Conservation (phyloP, 2,113 vertebrate genomes). For the Psittacus erithacus region DNA sequence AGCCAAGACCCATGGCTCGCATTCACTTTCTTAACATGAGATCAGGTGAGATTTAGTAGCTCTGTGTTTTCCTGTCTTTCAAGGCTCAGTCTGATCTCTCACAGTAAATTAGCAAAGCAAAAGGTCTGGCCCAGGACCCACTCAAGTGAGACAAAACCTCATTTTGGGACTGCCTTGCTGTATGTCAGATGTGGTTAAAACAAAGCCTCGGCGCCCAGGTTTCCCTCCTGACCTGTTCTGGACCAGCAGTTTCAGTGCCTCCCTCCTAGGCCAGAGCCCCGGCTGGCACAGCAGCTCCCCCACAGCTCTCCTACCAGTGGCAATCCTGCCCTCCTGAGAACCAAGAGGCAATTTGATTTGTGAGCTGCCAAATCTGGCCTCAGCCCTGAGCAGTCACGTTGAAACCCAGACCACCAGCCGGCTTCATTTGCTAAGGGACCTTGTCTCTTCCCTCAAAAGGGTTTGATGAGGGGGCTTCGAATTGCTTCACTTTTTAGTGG, state of each 20-base stretch:
- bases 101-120: neutral
- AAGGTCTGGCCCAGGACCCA: neutral
- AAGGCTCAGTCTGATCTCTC: neutral
- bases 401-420: slow-evolving; percentile 37
- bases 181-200: neutral
- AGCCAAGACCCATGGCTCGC: neutral
- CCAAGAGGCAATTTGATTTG: slow-evolving; percentile 16
- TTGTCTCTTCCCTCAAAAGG: neutral
- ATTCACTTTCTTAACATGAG: neutral
- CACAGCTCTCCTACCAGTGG: neutral
- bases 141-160: neutral
- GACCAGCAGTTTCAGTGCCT: neutral
- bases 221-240: neutral
- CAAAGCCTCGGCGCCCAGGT: neutral
- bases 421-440: neutral
- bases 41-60: neutral
- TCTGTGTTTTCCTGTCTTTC: neutral
- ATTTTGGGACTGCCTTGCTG: neutral
- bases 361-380: slow-evolving; percentile 53
- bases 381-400: neutral
- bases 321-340: neutral
- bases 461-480: neutral
- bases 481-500: neutral
- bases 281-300: neutral
- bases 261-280: neutral